Base-by-base conservation (phyloP, 1,140 invertebrate genomes). In the Habropoda laboriosa region DNA sequence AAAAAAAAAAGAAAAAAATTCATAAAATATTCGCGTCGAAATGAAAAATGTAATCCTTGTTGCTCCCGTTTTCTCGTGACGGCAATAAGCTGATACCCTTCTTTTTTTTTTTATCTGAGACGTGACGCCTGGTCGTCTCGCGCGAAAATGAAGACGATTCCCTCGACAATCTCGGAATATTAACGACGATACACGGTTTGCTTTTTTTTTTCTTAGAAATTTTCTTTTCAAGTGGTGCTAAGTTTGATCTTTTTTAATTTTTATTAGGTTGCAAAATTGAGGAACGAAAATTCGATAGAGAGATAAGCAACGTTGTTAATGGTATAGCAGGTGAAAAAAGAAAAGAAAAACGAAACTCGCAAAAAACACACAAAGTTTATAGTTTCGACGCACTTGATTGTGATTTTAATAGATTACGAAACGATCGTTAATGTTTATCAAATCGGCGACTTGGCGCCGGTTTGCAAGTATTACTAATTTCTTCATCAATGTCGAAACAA, bases 401-500 rank as follows among this genome's bases (percentile, higher is more conserved):
- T 86, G 66, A 88, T 87, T 82, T 79, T 63, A 10, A 70, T 80
- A 80, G 75, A 60, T 77, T 73, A 80, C 74, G 55, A 82, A 68
- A 81, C 78, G 68, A 86, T 88, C 82, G 79, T 87, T 87, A 86
- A 80, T 61, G 60, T 83, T 86, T 80, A 72, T 53, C 66, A n/a
- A 71, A 78, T 51, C 61, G 38, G 16, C 45, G 13, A 12, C 27
- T 58, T 21, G 18, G 12, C 4, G 47, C 47, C 49, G 49, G 45
- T 73, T 68, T 60, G 18, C 58, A 57, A 64, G 61, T 78, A 75
- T 70, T 74, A 83, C 13, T 47, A 47, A 57, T 58, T 73, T 42
- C 32, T 64, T 68, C 16, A 47, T 45, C 57, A 16, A 32, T 58
- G 8, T 45, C 21, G 21, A 67, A 78, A 68, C n/a, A 73, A 67